Evolutionary conservation across 2,113 vertebrate genomes (phyloP).

Genomic region (Osmerus mordax): DNA sequence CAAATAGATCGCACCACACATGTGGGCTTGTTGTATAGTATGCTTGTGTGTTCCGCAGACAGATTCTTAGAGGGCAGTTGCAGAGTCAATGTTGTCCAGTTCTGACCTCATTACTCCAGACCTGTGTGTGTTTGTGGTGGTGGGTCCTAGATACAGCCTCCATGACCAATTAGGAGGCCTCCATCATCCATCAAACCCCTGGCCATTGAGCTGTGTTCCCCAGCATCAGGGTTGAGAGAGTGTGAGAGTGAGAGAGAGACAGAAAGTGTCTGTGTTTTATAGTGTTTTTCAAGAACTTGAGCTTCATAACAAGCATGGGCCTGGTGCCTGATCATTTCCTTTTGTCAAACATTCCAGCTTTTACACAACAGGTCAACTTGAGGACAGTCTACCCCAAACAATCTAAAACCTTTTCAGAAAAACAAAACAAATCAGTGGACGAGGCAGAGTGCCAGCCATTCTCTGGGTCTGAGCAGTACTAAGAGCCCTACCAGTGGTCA

Average conservation of each 20-base stretch:
- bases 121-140: not conserved
- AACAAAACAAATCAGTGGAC: constrained; percentile 54
- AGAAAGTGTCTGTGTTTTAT: constrained; percentile 5
- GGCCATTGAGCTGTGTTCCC: constrained; percentile 17
- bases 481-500: constrained; percentile 47
- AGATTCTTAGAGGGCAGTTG: not conserved
- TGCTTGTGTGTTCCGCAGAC: not conserved
- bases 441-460: constrained; percentile 46
- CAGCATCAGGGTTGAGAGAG: too few relatives aligned
- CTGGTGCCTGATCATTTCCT: too few relatives aligned
- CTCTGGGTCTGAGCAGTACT: constrained; percentile 55
- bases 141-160: constrained; percentile 26
- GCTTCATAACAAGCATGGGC: not conserved
- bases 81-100: constrained; percentile 2
- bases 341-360: too few relatives aligned
- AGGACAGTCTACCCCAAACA: constrained; percentile 44
- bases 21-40: not conserved
- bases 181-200: constrained; percentile 51
- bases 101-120: constrained; percentile 32
- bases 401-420: constrained; percentile 30
- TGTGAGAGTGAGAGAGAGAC: not conserved
- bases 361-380: constrained; percentile 39
- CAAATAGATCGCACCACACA: too few relatives aligned
- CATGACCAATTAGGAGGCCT: constrained; percentile 45
- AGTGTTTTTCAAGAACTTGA: constrained; percentile 17